A percentile compares a stretch with the other conserved stretches of the same genome.
phyloP scores from a whole-genome alignment of 1,140 invertebrate genomes.

The Watersipora subatra region DNA sequence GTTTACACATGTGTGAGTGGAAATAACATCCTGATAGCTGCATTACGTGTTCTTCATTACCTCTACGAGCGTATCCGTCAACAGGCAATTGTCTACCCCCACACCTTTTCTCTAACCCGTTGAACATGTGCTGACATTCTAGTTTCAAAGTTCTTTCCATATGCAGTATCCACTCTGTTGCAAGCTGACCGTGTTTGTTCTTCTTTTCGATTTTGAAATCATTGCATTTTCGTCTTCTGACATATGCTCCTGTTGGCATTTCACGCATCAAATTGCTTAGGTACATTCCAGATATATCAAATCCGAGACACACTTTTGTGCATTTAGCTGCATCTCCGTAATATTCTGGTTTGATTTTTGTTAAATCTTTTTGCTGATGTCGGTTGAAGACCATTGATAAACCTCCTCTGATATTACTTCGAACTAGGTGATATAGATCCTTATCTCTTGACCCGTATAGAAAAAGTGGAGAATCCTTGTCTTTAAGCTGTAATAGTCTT shows the following conservation, averaged over 20 bases:
- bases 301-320: conserved; percentile 9
- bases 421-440: neutral
- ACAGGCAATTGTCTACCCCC: conserved; percentile 3
- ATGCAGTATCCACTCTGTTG: neutral
- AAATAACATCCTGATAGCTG: conserved; percentile 14
- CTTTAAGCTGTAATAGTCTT: conserved; percentile 10
- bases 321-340: neutral
- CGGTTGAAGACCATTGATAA: conserved; percentile 1
- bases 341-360: neutral
- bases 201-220: neutral
- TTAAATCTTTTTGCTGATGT: neutral
- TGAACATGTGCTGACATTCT: neutral
- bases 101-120: neutral
- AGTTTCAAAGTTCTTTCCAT: neutral
- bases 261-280: conserved; percentile 9
- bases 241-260: conserved; percentile 11
- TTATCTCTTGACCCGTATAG: neutral
- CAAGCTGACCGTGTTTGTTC: neutral
- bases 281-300: conserved; percentile 13
- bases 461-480: neutral
- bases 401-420: neutral
- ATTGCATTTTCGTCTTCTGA: conserved; percentile 1
- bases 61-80: conserved; percentile 6
- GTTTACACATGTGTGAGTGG: conserved; percentile 8
- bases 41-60: neutral